Conservation (phyloP, 2,888 invertebrate species). For the Latheticus oryzae region DNA sequence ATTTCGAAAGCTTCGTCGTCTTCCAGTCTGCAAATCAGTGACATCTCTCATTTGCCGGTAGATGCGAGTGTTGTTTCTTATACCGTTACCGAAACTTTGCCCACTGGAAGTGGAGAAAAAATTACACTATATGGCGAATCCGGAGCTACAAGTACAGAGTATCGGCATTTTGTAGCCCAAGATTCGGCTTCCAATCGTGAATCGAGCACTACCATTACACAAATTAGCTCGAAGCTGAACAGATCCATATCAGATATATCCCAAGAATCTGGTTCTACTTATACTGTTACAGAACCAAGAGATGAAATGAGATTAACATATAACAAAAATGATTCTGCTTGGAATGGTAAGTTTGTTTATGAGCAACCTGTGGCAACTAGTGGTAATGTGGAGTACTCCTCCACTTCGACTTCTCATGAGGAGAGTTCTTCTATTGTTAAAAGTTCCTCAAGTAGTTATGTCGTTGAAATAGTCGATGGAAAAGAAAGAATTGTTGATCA, state of each 20-base stretch:
- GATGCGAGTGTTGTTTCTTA: conserved; percentile 59
- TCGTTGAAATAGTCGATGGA: conserved; percentile 75
- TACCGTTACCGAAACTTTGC: conserved; percentile 61
- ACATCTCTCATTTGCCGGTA: conserved; percentile 63
- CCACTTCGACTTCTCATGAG: conserved; percentile 65
- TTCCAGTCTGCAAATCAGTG: conserved; percentile 62
- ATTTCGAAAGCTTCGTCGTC: conserved; percentile 62
- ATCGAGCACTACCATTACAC: conserved; percentile 53
- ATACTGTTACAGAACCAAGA: conserved; percentile 64
- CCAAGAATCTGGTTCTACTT: conserved; percentile 59
- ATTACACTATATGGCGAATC: conserved; percentile 61
- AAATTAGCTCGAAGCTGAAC: conserved; percentile 61
- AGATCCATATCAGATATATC: conserved; percentile 61
- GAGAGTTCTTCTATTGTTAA: conserved; percentile 70
- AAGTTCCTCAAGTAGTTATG: conserved; percentile 74
- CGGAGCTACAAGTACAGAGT: conserved; percentile 61
- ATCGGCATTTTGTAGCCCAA: conserved; percentile 60
- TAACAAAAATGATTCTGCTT: conserved; percentile 64
- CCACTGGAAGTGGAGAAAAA: conserved; percentile 63
- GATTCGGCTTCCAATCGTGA: conserved; percentile 46
- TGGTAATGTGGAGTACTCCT: conserved; percentile 53
- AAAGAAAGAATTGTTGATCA: conserved; percentile 73
- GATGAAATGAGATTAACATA: conserved; percentile 60
- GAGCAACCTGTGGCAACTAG: conserved; percentile 58
- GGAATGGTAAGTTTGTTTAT: conserved; percentile 67